Percentiles rank a stretch among this genome's conserved stretches.
Evolutionary conservation across 2,113 vertebrate species (phyloP).

Genomic region (Delphinapterus leucas): DNA sequence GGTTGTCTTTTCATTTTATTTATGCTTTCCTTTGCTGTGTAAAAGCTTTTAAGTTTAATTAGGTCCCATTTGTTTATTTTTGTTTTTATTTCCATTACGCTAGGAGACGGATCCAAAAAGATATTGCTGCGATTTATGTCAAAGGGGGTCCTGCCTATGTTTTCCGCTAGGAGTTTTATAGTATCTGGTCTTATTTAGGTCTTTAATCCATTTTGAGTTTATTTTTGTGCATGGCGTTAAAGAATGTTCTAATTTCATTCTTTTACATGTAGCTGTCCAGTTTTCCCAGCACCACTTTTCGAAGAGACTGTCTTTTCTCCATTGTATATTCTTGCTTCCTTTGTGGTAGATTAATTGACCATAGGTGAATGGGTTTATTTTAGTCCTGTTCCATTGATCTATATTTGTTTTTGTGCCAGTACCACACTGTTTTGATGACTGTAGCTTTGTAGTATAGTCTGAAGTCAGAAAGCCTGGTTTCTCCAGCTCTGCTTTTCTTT

Average conservation of each 20-base stretch:
- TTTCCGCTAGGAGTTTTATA: background rate
- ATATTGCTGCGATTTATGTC: background rate
- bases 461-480: background rate
- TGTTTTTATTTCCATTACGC: background rate
- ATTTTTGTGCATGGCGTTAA: background rate
- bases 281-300: background rate
- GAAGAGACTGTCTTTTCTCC: background rate
- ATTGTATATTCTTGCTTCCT: background rate
- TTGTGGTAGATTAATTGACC: background rate
- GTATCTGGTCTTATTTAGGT: background rate
- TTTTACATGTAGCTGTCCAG: background rate
- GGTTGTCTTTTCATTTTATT: background rate
- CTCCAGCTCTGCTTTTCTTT: background rate
- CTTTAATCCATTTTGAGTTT: background rate
- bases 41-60: background rate
- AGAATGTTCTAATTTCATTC: background rate
- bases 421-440: background rate
- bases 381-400: background rate
- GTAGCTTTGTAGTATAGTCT: background rate
- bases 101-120: background rate
- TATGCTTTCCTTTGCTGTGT: background rate
- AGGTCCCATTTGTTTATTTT: background rate
- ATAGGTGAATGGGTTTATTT: background rate
- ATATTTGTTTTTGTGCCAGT: background rate
- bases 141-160: background rate